Evolutionary conservation across 1,140 invertebrate genomes (phyloP).

Genomic region (Sinella curviseta): DNA sequence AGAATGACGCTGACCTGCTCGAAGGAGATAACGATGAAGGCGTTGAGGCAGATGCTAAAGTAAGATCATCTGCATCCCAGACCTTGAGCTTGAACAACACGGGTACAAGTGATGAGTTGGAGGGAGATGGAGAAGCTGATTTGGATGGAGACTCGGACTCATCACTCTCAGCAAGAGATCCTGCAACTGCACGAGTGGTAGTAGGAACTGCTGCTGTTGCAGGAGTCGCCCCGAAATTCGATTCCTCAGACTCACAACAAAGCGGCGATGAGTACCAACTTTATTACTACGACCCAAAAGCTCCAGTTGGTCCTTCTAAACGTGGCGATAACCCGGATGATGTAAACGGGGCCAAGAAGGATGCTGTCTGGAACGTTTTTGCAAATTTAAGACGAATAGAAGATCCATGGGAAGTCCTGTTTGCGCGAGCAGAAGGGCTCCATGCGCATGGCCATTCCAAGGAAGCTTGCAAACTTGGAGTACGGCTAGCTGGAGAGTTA

Average conservation of each 20-base stretch:
- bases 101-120: constrained; percentile 45
- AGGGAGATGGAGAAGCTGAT: constrained; percentile 35
- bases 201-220: constrained; percentile 34
- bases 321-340: constrained; percentile 54
- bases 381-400: constrained; percentile 68
- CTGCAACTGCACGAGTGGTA: constrained; percentile 36
- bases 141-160: constrained; percentile 50
- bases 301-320: constrained; percentile 53
- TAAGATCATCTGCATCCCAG: constrained; percentile 1
- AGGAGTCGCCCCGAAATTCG: constrained; percentile 31
- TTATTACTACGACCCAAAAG: constrained; percentile 76
- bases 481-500: constrained; percentile 83
- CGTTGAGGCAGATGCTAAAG: constrained; percentile 47
- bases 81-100: constrained; percentile 42
- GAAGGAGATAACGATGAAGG: constrained; percentile 49
- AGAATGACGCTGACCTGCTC: constrained; percentile 61
- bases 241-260: constrained; percentile 65
- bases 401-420: constrained; percentile 80
- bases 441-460: constrained; percentile 91
- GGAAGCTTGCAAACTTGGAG: constrained; percentile 85
- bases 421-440: constrained; percentile 89
- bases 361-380: constrained; percentile 57
- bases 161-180: constrained; percentile 46
- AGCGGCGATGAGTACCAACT: constrained; percentile 80
- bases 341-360: no score